A percentile compares a stretch with the other conserved stretches of the same genome.
phyloP scores from a whole-genome alignment of 2,888 invertebrate genomes.

The Papilio demoleus region DNA sequence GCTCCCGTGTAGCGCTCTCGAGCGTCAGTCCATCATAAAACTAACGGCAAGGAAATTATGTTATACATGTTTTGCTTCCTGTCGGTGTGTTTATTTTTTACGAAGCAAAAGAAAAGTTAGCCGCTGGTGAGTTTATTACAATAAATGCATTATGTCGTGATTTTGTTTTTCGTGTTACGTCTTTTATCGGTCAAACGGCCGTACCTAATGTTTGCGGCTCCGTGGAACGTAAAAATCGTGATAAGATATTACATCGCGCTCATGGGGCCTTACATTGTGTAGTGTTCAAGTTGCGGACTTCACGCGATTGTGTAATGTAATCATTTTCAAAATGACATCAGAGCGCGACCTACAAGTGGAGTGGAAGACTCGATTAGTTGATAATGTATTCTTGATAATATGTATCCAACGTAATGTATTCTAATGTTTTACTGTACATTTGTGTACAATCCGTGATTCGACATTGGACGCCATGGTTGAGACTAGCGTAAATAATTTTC shows the following conservation, averaged over 20 bases:
- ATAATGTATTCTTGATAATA: slow-evolving; percentile 24
- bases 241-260: slow-evolving; percentile 52
- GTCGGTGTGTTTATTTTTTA: slow-evolving; percentile 44
- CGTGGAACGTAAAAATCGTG: slow-evolving; percentile 51
- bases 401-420: neutral
- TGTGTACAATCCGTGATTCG: neutral
- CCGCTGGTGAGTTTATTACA: slow-evolving; percentile 39
- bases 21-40: slow-evolving; percentile 51
- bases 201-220: slow-evolving; percentile 59
- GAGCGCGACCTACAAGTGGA: slow-evolving; percentile 16
- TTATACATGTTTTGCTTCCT: slow-evolving; percentile 42
- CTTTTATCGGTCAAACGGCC: slow-evolving; percentile 64
- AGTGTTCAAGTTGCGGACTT: slow-evolving; percentile 21
- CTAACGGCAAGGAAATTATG: slow-evolving; percentile 39
- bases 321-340: slow-evolving; percentile 30
- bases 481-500: slow-evolving; percentile 35
- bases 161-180: slow-evolving; percentile 31
- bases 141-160: slow-evolving; percentile 34
- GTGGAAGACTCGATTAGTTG: slow-evolving; percentile 24
- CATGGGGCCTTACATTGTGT: slow-evolving; percentile 42
- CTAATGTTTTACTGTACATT: slow-evolving; percentile 5
- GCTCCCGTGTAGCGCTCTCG: slow-evolving; percentile 50
- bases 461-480: neutral
- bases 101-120: slow-evolving; percentile 12
- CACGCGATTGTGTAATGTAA: slow-evolving; percentile 30